A percentile compares a stretch with the other conserved stretches of the same genome.
These are phyloP conservation scores for Cryptomyrus ogoouensis DNA, from an alignment of 2,113 vertebrate genomes.

Conservation along the genomic window DNA sequence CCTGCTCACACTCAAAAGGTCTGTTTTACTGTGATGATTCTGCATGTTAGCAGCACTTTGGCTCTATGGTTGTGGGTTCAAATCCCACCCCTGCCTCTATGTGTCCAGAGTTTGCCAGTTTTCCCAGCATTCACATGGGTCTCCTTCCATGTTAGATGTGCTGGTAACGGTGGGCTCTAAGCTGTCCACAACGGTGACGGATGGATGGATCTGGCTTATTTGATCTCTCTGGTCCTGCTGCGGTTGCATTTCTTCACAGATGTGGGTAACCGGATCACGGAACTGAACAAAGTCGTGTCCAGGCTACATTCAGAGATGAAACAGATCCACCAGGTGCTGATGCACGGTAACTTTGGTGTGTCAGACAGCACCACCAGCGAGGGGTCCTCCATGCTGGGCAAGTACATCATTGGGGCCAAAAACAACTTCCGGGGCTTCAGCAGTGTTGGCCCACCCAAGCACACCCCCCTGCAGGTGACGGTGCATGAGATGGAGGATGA, in stretches of 20 bases:
- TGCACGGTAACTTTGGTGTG: conserved; percentile 26
- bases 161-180: background rate
- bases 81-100: background rate
- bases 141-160: background rate
- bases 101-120: background rate
- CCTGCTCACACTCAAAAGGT: background rate
- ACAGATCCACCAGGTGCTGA: conserved; percentile 47
- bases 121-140: background rate
- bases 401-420: conserved; percentile 70
- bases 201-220: background rate
- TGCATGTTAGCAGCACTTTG: background rate
- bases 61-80: background rate
- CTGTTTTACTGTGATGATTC: background rate
- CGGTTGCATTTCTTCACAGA: conserved; percentile 46
- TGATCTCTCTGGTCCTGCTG: conserved; percentile 20
- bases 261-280: conserved; percentile 77
- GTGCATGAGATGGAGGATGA: conserved; percentile 37
- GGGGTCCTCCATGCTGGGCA: conserved; percentile 65
- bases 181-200: background rate
- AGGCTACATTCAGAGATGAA: conserved; percentile 69
- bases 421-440: conserved; percentile 73
- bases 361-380: conserved; percentile 11
- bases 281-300: conserved; percentile 68
- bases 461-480: conserved; percentile 40
- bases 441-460: conserved; percentile 30